A percentile compares a stretch with the other conserved stretches of the same genome.
These are phyloP conservation scores for Yponomeuta malinellus DNA, from an alignment of 2,888 invertebrate species.

Conservation along the genomic window DNA sequence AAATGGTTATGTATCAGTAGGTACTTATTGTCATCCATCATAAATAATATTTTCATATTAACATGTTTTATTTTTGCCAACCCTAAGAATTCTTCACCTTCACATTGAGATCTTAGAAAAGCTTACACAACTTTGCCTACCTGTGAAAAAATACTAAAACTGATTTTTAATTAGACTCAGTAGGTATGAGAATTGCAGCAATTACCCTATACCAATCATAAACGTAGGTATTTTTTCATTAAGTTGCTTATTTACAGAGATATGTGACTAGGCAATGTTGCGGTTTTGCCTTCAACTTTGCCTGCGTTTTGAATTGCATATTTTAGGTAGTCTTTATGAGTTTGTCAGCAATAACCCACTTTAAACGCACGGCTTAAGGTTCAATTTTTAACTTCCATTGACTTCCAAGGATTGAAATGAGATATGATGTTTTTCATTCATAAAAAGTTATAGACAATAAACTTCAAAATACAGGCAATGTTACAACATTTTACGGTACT, in stretches of 20 bases:
- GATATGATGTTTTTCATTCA: not conserved
- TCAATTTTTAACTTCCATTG: not conserved
- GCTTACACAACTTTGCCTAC: too few relatives aligned
- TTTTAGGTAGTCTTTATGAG: too few relatives aligned
- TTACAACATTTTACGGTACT: not conserved
- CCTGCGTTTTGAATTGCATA: too few relatives aligned
- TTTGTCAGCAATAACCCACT: too few relatives aligned
- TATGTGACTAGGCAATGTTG: too few relatives aligned
- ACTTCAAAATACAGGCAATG: not conserved
- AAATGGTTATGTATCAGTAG: not conserved
- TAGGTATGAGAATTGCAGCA: not conserved
- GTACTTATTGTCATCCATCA: not conserved
- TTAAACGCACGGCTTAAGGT: not conserved
- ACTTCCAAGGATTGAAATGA: too few relatives aligned
- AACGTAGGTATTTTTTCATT: not conserved
- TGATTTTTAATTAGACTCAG: not conserved
- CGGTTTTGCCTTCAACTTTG: too few relatives aligned
- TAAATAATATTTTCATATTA: not conserved
- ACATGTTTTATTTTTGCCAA: not conserved
- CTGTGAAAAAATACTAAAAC: not conserved
- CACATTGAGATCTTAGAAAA: not conserved
- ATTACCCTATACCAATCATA: not conserved
- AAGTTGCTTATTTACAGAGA: not conserved
- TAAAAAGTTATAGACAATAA: not conserved
- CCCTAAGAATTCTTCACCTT: not conserved